Percentiles rank a stretch among this genome's conserved stretches.
Conservation (phyloP, 2,888 invertebrate species). For the Eupeodes luniger region DNA sequence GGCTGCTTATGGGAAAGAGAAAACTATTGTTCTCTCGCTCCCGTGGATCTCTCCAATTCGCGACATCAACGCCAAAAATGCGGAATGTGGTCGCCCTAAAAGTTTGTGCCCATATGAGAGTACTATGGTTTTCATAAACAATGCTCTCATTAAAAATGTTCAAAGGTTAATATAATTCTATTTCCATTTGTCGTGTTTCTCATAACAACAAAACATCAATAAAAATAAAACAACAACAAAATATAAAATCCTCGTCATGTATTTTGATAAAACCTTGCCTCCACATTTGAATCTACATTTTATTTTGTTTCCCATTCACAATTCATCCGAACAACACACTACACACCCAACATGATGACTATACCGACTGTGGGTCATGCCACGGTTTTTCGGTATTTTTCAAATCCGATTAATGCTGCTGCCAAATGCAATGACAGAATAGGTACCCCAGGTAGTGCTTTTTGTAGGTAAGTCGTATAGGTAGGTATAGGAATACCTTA, state of each 20-base stretch:
- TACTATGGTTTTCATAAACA: no score
- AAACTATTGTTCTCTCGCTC: no score
- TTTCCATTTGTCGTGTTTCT: background rate
- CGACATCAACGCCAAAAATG: no score
- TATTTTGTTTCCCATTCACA: background rate
- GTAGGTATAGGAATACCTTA: background rate
- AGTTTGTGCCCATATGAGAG: no score
- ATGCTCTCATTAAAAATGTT: no score
- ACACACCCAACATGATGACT: no score
- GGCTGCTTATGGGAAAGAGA: no score
- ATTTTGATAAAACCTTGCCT: conserved; percentile 59
- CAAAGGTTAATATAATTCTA: background rate
- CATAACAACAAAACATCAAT: no score
- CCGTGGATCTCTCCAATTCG: no score
- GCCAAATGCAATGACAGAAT: conserved; percentile 71
- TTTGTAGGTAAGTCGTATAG: background rate
- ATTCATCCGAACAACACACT: conserved; percentile 20
- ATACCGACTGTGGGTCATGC: background rate
- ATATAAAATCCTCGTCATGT: conserved; percentile 44
- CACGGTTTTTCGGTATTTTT: conserved; percentile 47
- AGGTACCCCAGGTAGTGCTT: background rate
- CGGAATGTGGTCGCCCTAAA: no score
- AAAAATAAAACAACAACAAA: background rate
- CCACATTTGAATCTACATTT: conserved; percentile 63
- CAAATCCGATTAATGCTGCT: conserved; percentile 73